phyloP scores from a whole-genome alignment of 2,113 vertebrate species.

The Capreolus pygargus region DNA sequence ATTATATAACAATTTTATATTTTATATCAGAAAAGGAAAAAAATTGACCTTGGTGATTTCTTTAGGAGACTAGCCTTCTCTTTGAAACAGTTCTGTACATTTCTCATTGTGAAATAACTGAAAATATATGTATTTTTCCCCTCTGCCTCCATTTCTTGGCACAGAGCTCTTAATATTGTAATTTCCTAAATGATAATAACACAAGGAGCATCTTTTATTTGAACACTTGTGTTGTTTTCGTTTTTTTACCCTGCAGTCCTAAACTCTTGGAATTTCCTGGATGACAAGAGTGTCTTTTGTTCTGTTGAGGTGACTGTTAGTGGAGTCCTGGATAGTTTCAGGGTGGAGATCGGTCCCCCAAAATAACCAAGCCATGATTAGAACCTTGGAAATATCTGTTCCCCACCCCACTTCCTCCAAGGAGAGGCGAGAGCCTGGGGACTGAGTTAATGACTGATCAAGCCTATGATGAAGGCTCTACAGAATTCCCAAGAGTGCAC shows the following conservation, averaged over 20 bases:
- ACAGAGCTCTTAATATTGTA: not conserved
- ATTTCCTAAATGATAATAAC: not conserved
- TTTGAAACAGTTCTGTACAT: not conserved
- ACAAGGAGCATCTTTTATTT: not conserved
- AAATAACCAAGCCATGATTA: not conserved
- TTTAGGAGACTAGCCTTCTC: not conserved
- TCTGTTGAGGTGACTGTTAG: not conserved
- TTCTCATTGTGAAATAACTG: not conserved
- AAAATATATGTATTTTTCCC: not conserved
- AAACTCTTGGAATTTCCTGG: not conserved
- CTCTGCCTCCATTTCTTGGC: not conserved
- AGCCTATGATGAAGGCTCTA: not conserved
- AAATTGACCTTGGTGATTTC: not conserved
- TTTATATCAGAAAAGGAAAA: not conserved
- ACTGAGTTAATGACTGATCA: not conserved
- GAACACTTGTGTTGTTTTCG: not conserved
- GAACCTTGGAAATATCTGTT: not conserved
- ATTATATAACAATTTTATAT: not conserved
- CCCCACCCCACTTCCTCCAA: not conserved
- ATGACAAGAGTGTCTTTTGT: not conserved
- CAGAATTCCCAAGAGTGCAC: not conserved
- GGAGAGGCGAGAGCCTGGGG: not conserved
- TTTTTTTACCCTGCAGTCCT: not conserved
- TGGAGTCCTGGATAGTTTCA: not conserved
- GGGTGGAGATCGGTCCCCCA: too few relatives aligned